These are phyloP conservation scores for Leucopternis melanops DNA, from an alignment of 2,113 vertebrate species.

Conservation along the genomic window DNA sequence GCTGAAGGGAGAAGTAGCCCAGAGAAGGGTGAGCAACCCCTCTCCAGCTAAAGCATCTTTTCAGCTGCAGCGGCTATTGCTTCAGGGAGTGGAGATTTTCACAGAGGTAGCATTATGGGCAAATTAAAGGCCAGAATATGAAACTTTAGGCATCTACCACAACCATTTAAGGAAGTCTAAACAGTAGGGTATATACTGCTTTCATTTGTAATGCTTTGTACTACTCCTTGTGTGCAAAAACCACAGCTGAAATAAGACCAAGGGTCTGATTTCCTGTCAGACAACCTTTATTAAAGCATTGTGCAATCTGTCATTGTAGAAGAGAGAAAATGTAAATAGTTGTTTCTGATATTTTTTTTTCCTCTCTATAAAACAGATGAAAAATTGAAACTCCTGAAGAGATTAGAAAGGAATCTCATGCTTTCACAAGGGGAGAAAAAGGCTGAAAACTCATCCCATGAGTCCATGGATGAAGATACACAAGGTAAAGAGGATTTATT, in stretches of 20 bases:
- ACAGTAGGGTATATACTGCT: background rate
- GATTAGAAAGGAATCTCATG: background rate
- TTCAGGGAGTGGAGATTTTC: background rate
- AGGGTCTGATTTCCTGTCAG: background rate
- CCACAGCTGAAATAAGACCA: background rate
- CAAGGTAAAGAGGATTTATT: background rate
- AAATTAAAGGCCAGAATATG: background rate
- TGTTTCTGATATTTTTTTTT: background rate
- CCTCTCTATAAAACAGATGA: conserved; percentile 8
- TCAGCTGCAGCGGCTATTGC: background rate
- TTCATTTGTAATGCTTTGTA: background rate
- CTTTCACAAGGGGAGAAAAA: background rate
- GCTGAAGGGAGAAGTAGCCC: background rate
- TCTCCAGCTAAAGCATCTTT: background rate
- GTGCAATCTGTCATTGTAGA: background rate
- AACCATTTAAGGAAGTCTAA: background rate
- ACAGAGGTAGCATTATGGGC: background rate
- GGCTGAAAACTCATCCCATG: background rate
- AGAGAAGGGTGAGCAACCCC: background rate
- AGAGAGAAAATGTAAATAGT: background rate
- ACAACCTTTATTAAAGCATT: background rate
- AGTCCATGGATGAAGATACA: background rate
- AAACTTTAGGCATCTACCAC: background rate
- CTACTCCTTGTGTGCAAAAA: background rate
- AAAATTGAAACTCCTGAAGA: conserved; percentile 46